These are phyloP conservation scores for Drosophila fuyamai DNA, from an alignment of 1,140 invertebrate species.

Conservation along the genomic window DNA sequence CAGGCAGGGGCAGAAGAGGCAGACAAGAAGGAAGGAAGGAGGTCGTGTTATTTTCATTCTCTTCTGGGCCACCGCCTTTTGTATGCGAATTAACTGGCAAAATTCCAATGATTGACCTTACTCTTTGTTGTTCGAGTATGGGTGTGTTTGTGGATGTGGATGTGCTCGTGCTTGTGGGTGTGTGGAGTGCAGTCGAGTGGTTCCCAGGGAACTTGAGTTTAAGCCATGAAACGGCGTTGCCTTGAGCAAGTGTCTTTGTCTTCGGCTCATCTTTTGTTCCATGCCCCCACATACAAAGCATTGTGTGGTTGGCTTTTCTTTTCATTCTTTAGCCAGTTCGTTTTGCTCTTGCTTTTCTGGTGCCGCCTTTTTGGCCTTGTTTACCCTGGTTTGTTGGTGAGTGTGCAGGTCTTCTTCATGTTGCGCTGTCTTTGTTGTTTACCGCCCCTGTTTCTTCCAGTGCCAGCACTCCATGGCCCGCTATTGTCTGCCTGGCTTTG, in stretches of 20 bases:
- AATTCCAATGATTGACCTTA: slow-evolving; percentile 83
- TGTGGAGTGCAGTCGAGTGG: slow-evolving; percentile 52
- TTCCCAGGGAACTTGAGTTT: slow-evolving; percentile 59
- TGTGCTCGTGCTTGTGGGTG: slow-evolving; percentile 16
- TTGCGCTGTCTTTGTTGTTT: slow-evolving; percentile 44
- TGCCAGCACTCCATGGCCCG: slow-evolving; percentile 17
- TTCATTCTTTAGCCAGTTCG: slow-evolving; percentile 4
- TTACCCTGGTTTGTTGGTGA: slow-evolving; percentile 23
- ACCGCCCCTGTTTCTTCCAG: slow-evolving; percentile 27
- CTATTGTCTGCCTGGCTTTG: slow-evolving; percentile 59
- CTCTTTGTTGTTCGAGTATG: slow-evolving; percentile 44
- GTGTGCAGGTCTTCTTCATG: slow-evolving; percentile 33
- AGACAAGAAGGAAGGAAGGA: neutral
- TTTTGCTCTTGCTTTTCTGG: slow-evolving; percentile 27
- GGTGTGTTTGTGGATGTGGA: slow-evolving; percentile 22
- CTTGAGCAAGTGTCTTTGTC: slow-evolving; percentile 78
- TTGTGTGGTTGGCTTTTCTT: slow-evolving; percentile 67
- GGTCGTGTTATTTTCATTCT: slow-evolving; percentile 44
- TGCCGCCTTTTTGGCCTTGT: slow-evolving; percentile 42
- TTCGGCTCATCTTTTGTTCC: slow-evolving; percentile 76
- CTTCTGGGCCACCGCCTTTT: slow-evolving; percentile 61
- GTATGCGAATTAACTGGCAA: slow-evolving; percentile 81
- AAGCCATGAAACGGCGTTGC: slow-evolving; percentile 62
- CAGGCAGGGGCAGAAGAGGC: neutral
- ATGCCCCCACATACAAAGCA: slow-evolving; percentile 42